Evolutionary conservation across 1,140 invertebrate species (phyloP).

Genomic region (Drosophila saltans): DNA sequence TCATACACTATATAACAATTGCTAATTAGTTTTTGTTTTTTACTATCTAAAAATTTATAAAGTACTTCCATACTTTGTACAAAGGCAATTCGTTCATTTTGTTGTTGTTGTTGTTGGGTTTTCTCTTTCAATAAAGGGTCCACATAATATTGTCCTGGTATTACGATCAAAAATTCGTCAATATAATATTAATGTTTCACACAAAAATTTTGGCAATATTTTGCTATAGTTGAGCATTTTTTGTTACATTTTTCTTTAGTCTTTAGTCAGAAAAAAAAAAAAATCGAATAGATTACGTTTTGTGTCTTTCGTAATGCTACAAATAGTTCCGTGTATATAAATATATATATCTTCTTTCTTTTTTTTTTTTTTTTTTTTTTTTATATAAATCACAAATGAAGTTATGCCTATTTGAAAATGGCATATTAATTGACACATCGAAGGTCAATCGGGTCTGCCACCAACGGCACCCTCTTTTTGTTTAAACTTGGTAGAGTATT

Average conservation of each 20-base stretch:
- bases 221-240: conserved; percentile 16
- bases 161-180: conserved; percentile 8
- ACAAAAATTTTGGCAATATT: conserved; percentile 12
- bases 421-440: conserved; percentile 12
- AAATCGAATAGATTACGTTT: conserved; percentile 17
- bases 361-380: not conserved
- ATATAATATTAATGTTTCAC: conserved; percentile 1
- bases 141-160: conserved; percentile 41
- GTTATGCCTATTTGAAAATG: conserved; percentile 13
- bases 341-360: conserved; percentile 33
- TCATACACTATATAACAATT: conserved; percentile 54
- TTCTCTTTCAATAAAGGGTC: not conserved
- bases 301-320: conserved; percentile 29
- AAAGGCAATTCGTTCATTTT: conserved; percentile 39
- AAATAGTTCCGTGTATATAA: conserved; percentile 20
- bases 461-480: conserved; percentile 84
- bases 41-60: conserved; percentile 30
- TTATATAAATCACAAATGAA: conserved; percentile 43
- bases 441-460: conserved; percentile 62
- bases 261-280: conserved; percentile 5
- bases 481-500: conserved; percentile 96
- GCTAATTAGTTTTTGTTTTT: conserved; percentile 31
- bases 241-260: conserved; percentile 2
- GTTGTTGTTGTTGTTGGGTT: conserved; percentile 7
- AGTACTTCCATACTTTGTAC: conserved; percentile 47